Base-by-base conservation (phyloP, 2,797 vertebrate species). In the Helarctos malayanus region DNA sequence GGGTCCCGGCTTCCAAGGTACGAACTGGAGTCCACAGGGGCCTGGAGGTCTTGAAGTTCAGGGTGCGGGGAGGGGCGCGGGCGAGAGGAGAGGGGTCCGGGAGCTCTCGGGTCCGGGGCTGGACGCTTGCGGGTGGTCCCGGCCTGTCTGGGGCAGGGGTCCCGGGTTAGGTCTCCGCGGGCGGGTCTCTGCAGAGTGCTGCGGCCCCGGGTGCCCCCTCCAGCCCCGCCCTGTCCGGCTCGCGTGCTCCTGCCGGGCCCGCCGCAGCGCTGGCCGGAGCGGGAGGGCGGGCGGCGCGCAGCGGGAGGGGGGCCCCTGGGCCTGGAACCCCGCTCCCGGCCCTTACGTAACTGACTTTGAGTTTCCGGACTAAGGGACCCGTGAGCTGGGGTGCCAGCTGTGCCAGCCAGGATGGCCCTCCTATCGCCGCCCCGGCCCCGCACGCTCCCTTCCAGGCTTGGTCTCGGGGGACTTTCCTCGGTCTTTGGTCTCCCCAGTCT, bases 301-400 rank as follows among this genome's bases (percentile, higher is more conserved):
- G 82, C 41, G 47, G 87, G 78, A 76, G 54, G 81, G 45, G 49
- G 19, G 15, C 32, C 41, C 41, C 71, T 5, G 0, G 61, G 80
- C 76, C 71, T 4, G 49, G 78, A 52, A 83, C 96, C 96, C 97
- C 91, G 85, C 85, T 65, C 82, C 84, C 3, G 32, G 93, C 41
- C 88, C 97, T 98, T 98, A 98, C 57, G 90, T 98, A 98, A 98
- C 97, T 96, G 97, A 91, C 96, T 97, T 94, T 88, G 96, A 94
- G 96, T 94, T 97, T 97, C 83, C 71, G 21, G 94, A 97, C 94
- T 29, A 12, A 45, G 94, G 91, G 96, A 95, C 91, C 91, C 45
- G 63, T 47, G 76, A 90, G 68, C 65, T 54, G 80, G 87, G 93
- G 69, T 89, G 78, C 89, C 23, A 3, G 84, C 90, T 83, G 54